A percentile compares a stretch with the other conserved stretches of the same genome.
Evolutionary conservation across 2,113 vertebrate species (phyloP).

Genomic region (sheep (Ovis aries)): ARS-UI_Ramb_v3.0 NC_056054.1:143851501-143852000

Average conservation of each 20-base stretch:
- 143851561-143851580: constrained; percentile 87
- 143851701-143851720: not conserved
- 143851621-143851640: not conserved
- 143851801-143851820: not conserved
- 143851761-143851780: not conserved
- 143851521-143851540: not conserved
- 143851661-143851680: not conserved
- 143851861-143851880: not conserved
- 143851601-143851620: constrained; percentile 81
- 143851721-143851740: not conserved
- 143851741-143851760: not conserved
- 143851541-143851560: constrained; percentile 77
- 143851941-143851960: not conserved
- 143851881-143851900: not conserved
- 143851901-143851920: not conserved
- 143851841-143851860: not conserved
- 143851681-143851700: not conserved
- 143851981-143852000: not conserved
- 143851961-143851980: not conserved
- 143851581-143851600: constrained; percentile 86
- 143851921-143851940: not conserved
- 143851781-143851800: not conserved
- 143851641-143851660: not conserved
- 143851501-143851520: not conserved
- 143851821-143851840: not conserved